Evolutionary conservation across 2,113 vertebrate species (phyloP), one percentile per base, ranked within the genome.

Genomic region (Trematomus loennbergii): DNA sequence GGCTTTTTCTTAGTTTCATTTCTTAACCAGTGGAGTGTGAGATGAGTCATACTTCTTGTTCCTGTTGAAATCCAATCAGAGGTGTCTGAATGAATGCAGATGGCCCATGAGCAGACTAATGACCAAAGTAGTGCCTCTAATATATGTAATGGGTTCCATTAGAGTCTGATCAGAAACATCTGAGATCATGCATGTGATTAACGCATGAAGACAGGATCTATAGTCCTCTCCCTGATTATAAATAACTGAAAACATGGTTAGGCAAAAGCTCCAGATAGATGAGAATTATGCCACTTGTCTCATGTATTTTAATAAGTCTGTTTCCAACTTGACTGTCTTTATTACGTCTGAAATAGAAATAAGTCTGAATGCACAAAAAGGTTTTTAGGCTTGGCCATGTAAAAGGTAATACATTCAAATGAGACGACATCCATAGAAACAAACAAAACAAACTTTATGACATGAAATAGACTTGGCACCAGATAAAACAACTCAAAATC

Each of bases 181-280:
- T 33, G n/a, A 22, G 62, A 55, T 48, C 40, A 69, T 60, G 72
- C 75, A 60, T 74, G 46, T 25, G 60, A 74, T 72, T 82, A 77
- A 60, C 16, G 4, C 50, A 46, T 52, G 50, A 65, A 69, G 58
- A 48, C 5, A 15, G 1, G 12, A 20, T 76, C 53, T 25, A 13
- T 2, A 25, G 29, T 57, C 62, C 15, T 60, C 18, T 59, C 7
- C 12, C 63, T 71, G 8, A 29, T 66, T 62, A 46, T 9, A 17
- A 10, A 66, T 40, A 64, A 36, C 15, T 22, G 43, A 62, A 5
- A 33, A 60, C 20, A 72, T n/a, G 57, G 55, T 10, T 13, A 13
- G 54, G 11, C 66, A 70, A 55, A 72, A 62, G 36, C 46, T 74
- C 3, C 3, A 9, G 10, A 12, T 9, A 36, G 59, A 79, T 57